These are phyloP conservation scores for Platysteira castanea DNA, from an alignment of 2,113 vertebrate species.

Conservation along the genomic window DNA sequence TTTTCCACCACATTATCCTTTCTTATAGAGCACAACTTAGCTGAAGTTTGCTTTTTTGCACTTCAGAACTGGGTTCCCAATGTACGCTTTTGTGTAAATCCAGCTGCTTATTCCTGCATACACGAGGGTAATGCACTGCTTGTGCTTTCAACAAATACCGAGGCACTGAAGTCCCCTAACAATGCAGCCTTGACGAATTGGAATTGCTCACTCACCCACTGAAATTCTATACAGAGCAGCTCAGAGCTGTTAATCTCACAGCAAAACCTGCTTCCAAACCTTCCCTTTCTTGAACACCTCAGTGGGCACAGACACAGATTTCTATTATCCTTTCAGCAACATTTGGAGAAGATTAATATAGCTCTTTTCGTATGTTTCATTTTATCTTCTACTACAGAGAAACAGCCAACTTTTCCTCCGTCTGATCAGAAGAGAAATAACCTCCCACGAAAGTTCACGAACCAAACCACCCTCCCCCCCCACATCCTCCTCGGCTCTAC, in stretches of 20 bases:
- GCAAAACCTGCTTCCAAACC: conserved; percentile 56
- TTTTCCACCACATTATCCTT: neutral
- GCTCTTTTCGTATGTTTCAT: neutral
- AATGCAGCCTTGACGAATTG: conserved; percentile 61
- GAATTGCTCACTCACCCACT: conserved; percentile 66
- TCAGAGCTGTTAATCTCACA: conserved; percentile 6
- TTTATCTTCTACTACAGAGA: neutral
- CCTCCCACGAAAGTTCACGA: conserved; percentile 41
- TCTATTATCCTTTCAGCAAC: neutral
- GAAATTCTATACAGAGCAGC: conserved; percentile 51
- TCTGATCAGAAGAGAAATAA: conserved; percentile 12
- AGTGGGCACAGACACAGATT: neutral
- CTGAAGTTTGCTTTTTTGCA: neutral
- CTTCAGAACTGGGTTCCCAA: neutral
- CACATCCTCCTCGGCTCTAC: neutral
- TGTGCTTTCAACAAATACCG: conserved; percentile 49
- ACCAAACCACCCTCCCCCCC: conserved; percentile 18
- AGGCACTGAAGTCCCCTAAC: conserved; percentile 48
- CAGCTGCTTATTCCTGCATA: neutral
- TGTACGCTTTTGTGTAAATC: neutral
- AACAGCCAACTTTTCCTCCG: neutral
- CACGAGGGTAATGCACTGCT: neutral
- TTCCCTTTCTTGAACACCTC: conserved; percentile 8
- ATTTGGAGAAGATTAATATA: neutral
- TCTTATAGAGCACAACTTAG: neutral